A percentile compares a stretch with the other conserved stretches of the same genome.
Conservation (phyloP, 64 coral and sea anemone genomes). For the Catalaphyllia jardinei region DNA sequence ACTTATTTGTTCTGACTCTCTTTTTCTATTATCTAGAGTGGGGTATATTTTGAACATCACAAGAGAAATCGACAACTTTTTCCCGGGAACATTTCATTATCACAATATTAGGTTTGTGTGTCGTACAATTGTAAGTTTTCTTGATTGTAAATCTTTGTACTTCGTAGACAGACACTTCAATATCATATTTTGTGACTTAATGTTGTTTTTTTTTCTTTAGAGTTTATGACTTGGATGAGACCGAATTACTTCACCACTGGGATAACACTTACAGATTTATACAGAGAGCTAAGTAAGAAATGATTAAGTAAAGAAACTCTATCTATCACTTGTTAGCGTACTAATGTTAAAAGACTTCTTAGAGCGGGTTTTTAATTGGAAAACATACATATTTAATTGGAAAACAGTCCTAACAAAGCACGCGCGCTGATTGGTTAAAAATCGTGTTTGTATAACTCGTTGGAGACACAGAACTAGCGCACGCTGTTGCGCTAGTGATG, state of each 20-base stretch:
- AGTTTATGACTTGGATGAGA: conserved; percentile 88
- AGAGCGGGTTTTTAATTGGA: no score
- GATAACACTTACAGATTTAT: conserved; percentile 92
- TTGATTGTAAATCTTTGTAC: no score
- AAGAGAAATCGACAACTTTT: conserved; percentile 99
- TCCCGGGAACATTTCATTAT: conserved; percentile 89
- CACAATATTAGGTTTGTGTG: conserved; percentile 83
- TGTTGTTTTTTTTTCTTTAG: conserved; percentile 33
- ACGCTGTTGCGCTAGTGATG: no score
- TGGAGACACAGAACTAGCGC: no score
- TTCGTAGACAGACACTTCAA: no score
- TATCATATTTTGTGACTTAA: not conserved
- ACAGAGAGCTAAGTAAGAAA: conserved; percentile 78
- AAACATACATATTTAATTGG: no score
- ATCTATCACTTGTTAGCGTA: not conserved
- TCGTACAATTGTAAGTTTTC: no score
- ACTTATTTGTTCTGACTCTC: conserved; percentile 14
- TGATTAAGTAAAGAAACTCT: not conserved
- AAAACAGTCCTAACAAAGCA: no score
- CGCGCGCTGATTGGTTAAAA: no score
- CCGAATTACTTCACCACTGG: conserved; percentile 84
- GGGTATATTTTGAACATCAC: conserved; percentile 95
- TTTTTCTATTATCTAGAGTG: conserved; percentile 61
- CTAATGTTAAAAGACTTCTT: not conserved
- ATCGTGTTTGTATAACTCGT: no score